A percentile compares a stretch with the other conserved stretches of the same genome.
These are phyloP conservation scores for Podarcis lilfordi DNA, from an alignment of 2,797 vertebrate species.

Conservation along the genomic window DNA sequence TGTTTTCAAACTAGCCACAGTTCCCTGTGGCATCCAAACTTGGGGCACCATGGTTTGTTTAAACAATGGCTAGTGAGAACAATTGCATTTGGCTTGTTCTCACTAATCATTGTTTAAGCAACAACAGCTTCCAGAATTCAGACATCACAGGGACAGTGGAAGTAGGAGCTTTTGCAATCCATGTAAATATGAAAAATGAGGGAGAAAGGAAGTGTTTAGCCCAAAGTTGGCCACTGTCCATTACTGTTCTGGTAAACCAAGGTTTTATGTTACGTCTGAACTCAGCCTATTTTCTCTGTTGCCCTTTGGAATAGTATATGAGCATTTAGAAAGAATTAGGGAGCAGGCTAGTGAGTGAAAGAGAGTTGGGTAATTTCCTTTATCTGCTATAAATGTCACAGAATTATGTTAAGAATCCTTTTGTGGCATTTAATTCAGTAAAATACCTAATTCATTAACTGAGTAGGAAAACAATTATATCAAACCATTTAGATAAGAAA, in stretches of 20 bases:
- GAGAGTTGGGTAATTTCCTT: background rate
- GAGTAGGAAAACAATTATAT: background rate
- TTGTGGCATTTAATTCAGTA: background rate
- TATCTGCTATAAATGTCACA: conserved; percentile 1
- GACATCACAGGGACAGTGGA: background rate
- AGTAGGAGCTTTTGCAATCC: background rate
- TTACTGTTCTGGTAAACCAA: too few species aligned
- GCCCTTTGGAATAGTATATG: background rate
- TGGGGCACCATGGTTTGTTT: too few species aligned
- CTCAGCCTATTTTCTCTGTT: background rate
- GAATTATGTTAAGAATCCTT: background rate
- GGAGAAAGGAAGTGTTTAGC: background rate
- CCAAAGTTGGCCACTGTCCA: too few species aligned
- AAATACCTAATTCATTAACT: background rate
- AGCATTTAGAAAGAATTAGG: background rate
- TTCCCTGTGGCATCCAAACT: too few species aligned
- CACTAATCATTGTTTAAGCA: background rate
- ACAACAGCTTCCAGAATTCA: too few species aligned
- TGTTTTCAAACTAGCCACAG: too few species aligned
- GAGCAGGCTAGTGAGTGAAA: background rate
- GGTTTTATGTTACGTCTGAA: background rate
- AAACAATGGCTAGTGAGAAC: too few species aligned
- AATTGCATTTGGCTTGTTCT: background rate
- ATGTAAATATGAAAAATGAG: background rate
- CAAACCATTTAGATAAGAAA: background rate